Evolutionary conservation across 2,888 invertebrate genomes (phyloP).

Genomic region (Spodoptera littoralis): DNA sequence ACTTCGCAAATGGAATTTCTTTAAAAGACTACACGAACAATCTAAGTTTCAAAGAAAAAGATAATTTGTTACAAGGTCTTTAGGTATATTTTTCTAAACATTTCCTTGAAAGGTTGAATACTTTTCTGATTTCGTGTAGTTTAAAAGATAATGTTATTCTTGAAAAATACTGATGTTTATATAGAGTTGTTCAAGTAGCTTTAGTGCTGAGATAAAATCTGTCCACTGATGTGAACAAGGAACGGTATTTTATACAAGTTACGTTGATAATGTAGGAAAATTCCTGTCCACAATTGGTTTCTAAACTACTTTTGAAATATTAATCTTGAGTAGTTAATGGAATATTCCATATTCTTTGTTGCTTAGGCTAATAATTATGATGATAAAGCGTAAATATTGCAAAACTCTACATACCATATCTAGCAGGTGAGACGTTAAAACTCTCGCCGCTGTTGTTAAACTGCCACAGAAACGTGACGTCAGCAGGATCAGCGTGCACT

Average conservation of each 20-base stretch:
- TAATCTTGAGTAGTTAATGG: too few relatives aligned
- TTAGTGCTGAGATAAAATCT: too few relatives aligned
- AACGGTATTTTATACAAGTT: too few relatives aligned
- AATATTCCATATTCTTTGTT: too few relatives aligned
- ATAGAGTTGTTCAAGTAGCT: too few relatives aligned
- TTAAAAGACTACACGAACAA: constrained; percentile 40
- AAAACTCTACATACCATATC: constrained; percentile 76
- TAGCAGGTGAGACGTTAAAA: constrained; percentile 93
- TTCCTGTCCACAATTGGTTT: too few relatives aligned
- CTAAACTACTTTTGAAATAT: too few relatives aligned
- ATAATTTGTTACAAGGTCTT: constrained; percentile 45
- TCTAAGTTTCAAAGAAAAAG: constrained; percentile 30
- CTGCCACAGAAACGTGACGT: constrained; percentile 96
- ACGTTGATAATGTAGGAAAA: too few relatives aligned
- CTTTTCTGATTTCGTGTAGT: background rate
- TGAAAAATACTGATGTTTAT: background rate
- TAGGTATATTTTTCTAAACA: constrained; percentile 8
- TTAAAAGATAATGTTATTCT: background rate
- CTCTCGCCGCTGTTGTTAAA: constrained; percentile 97
- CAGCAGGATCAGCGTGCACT: constrained; percentile 95
- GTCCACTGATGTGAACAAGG: too few relatives aligned
- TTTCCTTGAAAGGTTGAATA: background rate
- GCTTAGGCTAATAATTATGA: too few relatives aligned
- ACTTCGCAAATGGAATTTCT: constrained; percentile 59
- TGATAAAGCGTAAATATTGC: too few relatives aligned